Base-by-base conservation (phyloP, 2,888 invertebrate species). In the Dasysyrphus albostriatus region DNA sequence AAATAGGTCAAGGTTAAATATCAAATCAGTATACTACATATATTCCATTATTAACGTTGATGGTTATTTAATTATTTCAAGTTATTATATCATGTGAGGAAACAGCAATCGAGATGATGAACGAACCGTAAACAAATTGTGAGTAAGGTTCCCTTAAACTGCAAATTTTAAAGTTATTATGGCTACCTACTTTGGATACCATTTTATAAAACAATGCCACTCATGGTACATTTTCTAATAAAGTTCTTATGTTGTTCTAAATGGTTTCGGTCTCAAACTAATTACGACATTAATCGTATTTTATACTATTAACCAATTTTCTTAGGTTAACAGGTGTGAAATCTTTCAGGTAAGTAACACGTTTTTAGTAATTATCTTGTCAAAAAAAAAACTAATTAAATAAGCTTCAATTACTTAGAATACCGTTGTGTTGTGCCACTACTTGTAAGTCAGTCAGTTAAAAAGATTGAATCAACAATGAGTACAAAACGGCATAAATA, bases 341-440 rank as follows among this genome's bases (percentile, higher is more conserved):
- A 59, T 75, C 19, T 59, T 42, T 63, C 39, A 37, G 58, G 56
- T 34, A 47, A 59, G 74, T 51, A 69, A 37, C 75, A 24, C 34
- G 49, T 81, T 75, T 75, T 58, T 37, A 75, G 51, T 54, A 75
- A 75, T 74, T 75, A 58, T 37, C 49, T 72, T 82, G 82, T 72
- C 51, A 59, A 77, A 76, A 75, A 75, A 58, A 70, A 44, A 49
- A 49, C 16, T 65, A 42, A 67, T 77, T 77, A 77, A 82, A 82
- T 77, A 42, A 10, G 16, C 65, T 37, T 42, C 39, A 58, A 77
- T 77, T 77, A 58, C 58, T 63, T 32, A 32, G n/a, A 16, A 47
- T 44, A 44, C 63, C 63, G 32, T 63, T 44, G 63, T 63, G 63
- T 63, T 44, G 10, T 42, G 24, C n/a, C n/a, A 44, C 9, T n/a